Percentiles rank a stretch among this genome's conserved stretches.
phyloP scores from a whole-genome alignment of 2,797 vertebrate genomes.

The Amazonetta brasiliensis region DNA sequence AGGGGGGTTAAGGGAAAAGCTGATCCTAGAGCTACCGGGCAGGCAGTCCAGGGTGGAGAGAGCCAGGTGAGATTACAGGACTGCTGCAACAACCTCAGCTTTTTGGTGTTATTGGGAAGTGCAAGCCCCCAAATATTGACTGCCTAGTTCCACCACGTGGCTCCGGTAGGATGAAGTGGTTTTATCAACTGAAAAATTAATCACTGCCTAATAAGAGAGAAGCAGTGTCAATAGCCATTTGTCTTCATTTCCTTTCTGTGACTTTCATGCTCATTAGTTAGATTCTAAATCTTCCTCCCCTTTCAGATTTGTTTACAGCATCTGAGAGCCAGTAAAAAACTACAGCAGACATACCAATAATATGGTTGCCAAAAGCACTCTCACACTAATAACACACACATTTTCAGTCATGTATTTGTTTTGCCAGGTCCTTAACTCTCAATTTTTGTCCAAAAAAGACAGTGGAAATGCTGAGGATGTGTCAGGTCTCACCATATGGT shows the following conservation, averaged over 20 bases:
- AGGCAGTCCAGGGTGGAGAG: background rate
- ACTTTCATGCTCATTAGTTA: background rate
- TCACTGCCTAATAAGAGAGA: background rate
- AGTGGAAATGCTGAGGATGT: background rate
- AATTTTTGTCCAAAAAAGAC: background rate
- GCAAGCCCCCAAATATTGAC: background rate
- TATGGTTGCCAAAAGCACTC: background rate
- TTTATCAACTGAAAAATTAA: conserved; percentile 34
- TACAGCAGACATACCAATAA: background rate
- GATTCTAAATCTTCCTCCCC: conserved; percentile 1
- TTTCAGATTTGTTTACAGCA: conserved; percentile 42
- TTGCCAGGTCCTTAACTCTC: background rate
- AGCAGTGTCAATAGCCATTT: background rate
- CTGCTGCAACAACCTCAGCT: background rate
- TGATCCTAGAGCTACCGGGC: background rate
- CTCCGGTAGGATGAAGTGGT: background rate
- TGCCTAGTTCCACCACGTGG: background rate
- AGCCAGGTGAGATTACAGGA: background rate
- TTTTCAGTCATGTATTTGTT: background rate
- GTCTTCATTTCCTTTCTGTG: background rate
- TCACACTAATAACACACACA: background rate
- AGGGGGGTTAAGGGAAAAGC: background rate
- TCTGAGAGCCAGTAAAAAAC: background rate
- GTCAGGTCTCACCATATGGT: background rate
- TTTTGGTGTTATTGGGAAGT: background rate